phyloP scores from a whole-genome alignment of 2,888 invertebrate species.

The Drosophila trichaetosa region DNA sequence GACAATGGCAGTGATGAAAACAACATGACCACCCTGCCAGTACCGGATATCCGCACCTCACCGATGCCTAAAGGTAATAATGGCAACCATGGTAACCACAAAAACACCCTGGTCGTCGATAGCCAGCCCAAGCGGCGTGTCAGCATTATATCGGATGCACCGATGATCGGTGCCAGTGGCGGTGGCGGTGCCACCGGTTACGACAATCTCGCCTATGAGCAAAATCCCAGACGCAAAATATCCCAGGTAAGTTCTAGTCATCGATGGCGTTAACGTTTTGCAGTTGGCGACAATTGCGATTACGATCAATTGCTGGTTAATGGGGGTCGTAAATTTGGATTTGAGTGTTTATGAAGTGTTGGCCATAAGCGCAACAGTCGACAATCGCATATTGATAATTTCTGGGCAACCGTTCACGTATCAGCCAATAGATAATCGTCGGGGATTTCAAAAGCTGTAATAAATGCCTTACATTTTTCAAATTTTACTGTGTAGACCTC shows the following conservation, averaged over 20 bases:
- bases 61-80: constrained; percentile 61
- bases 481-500: constrained; percentile 84
- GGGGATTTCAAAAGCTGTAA: constrained; percentile 44
- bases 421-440: constrained; percentile 39
- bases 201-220: constrained; percentile 89
- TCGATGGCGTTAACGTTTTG: background rate
- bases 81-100: constrained; percentile 40
- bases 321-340: constrained; percentile 67
- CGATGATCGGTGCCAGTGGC: constrained; percentile 62
- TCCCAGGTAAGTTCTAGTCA: constrained; percentile 80
- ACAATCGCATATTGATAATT: constrained; percentile 40
- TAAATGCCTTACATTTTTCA: constrained; percentile 19
- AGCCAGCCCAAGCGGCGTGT: constrained; percentile 87
- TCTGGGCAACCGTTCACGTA: constrained; percentile 21
- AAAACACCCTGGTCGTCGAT: constrained; percentile 71
- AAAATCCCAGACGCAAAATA: constrained; percentile 85
- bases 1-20: constrained; percentile 51
- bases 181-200: constrained; percentile 86
- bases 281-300: constrained; percentile 22
- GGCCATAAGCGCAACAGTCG: constrained; percentile 37
- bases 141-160: constrained; percentile 88
- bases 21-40: constrained; percentile 10
- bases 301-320: constrained; percentile 29
- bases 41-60: constrained; percentile 43
- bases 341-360: constrained; percentile 41